Percentiles rank a stretch among this genome's conserved stretches.
These are phyloP conservation scores for Ornithoptera priamus DNA, from an alignment of 2,888 invertebrate species.

Conservation along the genomic window DNA sequence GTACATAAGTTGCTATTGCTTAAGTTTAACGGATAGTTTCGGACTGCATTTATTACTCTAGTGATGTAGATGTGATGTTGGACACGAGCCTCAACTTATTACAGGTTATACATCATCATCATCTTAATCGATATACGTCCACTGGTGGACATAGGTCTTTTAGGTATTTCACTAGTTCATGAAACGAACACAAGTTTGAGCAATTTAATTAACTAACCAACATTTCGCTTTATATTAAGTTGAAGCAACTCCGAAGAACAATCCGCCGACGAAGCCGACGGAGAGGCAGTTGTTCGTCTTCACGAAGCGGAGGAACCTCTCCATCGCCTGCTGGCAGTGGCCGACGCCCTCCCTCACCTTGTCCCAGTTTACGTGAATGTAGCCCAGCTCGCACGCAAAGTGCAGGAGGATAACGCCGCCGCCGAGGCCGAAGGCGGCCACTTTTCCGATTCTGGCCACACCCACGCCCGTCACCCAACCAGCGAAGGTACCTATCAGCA, in stretches of 20 bases:
- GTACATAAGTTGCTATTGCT: too few species aligned
- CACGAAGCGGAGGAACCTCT: slow-evolving; percentile 82
- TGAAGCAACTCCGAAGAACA: slow-evolving; percentile 89
- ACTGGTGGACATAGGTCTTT: too few species aligned
- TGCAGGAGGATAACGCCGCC: slow-evolving; percentile 92
- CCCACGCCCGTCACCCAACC: slow-evolving; percentile 87
- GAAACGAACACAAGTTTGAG: neutral
- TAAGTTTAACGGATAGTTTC: too few species aligned
- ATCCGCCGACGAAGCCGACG: slow-evolving; percentile 90
- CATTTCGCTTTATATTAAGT: slow-evolving; percentile 47
- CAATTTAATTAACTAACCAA: neutral
- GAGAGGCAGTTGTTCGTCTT: slow-evolving; percentile 85
- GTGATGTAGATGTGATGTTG: too few species aligned
- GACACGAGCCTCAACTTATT: too few species aligned
- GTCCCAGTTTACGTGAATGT: slow-evolving; percentile 93
- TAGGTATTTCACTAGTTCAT: too few species aligned
- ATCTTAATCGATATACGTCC: too few species aligned
- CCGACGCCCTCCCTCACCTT: slow-evolving; percentile 87
- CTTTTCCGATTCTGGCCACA: slow-evolving; percentile 90
- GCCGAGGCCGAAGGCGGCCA: slow-evolving; percentile 92
- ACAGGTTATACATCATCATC: too few species aligned
- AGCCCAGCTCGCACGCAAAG: slow-evolving; percentile 92
- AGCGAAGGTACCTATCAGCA: slow-evolving; percentile 56
- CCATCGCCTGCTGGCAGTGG: slow-evolving; percentile 86
- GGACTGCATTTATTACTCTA: too few species aligned